These are phyloP conservation scores for Myotis brandtii DNA, from an alignment of 2,113 vertebrate genomes.

Conservation along the genomic window DNA sequence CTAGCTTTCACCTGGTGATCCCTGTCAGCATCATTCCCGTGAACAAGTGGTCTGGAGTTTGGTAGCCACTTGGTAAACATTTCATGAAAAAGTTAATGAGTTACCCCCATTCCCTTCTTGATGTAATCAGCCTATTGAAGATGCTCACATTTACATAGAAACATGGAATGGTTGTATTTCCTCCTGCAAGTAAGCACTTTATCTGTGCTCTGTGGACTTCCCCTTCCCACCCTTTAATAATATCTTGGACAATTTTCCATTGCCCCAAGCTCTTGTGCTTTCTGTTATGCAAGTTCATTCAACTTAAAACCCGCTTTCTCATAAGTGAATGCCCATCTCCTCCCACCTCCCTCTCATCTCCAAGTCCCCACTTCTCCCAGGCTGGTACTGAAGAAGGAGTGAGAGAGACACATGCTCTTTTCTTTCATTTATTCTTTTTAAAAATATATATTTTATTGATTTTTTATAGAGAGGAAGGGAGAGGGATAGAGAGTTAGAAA, in stretches of 20 bases:
- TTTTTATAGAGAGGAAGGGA: no score
- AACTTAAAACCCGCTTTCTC: neutral
- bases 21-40: neutral
- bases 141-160: neutral
- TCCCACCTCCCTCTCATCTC: neutral
- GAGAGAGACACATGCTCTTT: neutral
- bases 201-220: neutral
- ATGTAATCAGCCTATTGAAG: neutral
- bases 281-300: neutral
- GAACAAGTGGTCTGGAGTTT: neutral
- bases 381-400: neutral
- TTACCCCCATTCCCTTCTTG: neutral
- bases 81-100: neutral
- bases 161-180: neutral
- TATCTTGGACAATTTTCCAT: neutral
- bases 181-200: neutral
- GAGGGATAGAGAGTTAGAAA: no score
- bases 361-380: neutral
- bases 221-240: neutral
- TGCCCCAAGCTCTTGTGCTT: neutral
- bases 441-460: no score
- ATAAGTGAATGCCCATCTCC: neutral
- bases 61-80: neutral
- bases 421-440: neutral
- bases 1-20: neutral